phyloP scores from a whole-genome alignment of 2,888 invertebrate genomes.

The Macrophya annulata region DNA sequence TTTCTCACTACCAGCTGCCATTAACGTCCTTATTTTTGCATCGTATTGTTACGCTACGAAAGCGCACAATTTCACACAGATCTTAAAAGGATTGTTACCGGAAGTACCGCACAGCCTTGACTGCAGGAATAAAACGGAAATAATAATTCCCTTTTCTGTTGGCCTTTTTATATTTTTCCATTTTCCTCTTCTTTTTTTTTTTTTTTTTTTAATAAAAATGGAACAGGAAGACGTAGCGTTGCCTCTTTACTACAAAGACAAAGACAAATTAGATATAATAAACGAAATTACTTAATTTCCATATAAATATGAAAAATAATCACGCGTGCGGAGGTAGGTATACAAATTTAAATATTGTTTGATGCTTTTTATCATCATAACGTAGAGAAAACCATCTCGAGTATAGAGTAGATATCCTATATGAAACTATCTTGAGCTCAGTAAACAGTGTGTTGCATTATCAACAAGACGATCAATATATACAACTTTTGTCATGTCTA shows the following conservation, averaged over 20 bases:
- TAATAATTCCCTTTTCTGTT: not conserved
- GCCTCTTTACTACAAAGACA: conserved; percentile 17
- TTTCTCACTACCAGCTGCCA: not conserved
- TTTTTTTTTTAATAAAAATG: not conserved
- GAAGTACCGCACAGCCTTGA: not conserved
- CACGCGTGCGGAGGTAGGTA: not conserved
- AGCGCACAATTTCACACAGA: not conserved
- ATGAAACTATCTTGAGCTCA: not conserved
- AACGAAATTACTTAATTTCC: conserved; percentile 27
- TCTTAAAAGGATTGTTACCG: conserved; percentile 13
- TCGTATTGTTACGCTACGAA: conserved; percentile 19
- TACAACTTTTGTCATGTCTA: conserved; percentile 1
- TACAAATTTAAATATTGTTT: conserved; percentile 9
- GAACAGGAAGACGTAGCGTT: not conserved
- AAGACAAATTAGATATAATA: conserved; percentile 16
- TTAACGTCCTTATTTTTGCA: conserved; percentile 16
- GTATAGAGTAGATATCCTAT: not conserved
- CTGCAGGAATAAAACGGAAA: not conserved
- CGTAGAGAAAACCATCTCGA: not conserved
- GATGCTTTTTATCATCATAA: conserved; percentile 2
- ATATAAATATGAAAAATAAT: conserved; percentile 45
- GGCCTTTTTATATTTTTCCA: conserved; percentile 47
- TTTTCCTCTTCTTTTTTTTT: conserved; percentile 62
- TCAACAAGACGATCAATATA: conserved; percentile 33
- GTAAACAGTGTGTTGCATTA: conserved; percentile 16